Base-by-base conservation (phyloP, 2,888 invertebrate genomes). In the Apamea anceps region DNA sequence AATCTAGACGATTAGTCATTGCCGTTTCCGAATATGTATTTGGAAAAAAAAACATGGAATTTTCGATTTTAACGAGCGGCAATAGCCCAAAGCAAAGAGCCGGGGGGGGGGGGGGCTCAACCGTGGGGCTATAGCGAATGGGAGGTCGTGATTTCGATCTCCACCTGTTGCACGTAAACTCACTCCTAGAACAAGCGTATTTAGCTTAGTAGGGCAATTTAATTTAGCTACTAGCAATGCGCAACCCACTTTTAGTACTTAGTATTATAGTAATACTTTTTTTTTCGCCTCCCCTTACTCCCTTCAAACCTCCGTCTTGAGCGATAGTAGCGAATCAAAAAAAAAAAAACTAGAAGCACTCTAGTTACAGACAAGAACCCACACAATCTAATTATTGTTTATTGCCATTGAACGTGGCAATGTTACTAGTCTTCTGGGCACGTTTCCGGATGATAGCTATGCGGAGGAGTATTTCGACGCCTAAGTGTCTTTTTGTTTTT, bases 1-100 rank as follows among this genome's bases (percentile, higher is more conserved):
- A 65, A 85, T 87, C 80, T 70, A 21, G 63, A 77, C 72, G 54
- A 82, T 82, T 45, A 37, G 48, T 78, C 79, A 81, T 75, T 68
- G 70, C 57, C 18, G 65, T 72, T 37, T 54, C 21, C 54, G 57
- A 48, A 42, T 28, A 42, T 25, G 21, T 60, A 57, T 25, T n/a
- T 60, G 57, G n/a, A 60, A 60, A n/a, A 5, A n/a, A 15, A 5
- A n/a, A 15, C 48, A 48, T 48, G 48, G 13, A n/a, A 18, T 62
- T n/a, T n/a, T 57, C 15, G n/a, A n/a, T n/a, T n/a, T n/a, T n/a
- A 32, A 18, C 32, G 0, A 51, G 13, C 7, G 25, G 10, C 10
- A 60, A 65, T 72, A 28, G 25, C 8, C 15, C n/a, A 32, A 2
- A 45, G 42, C 42, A 7, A 42, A 7, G 42, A 42, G 42, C 7